phyloP scores from a whole-genome alignment of 2,888 invertebrate species.

The Eucera pruinosa region DNA sequence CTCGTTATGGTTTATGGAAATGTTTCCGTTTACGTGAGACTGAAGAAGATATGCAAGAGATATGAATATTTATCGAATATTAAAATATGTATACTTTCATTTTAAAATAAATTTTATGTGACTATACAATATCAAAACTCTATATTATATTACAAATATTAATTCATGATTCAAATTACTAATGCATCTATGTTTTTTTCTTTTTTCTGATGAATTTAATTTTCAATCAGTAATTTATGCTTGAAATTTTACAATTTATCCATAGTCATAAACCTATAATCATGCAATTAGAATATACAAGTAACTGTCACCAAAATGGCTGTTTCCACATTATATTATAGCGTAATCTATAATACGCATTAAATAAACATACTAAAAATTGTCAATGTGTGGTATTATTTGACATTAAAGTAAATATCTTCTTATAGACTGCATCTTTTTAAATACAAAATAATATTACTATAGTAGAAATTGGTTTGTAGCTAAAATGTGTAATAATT shows the following conservation, averaged over 20 bases:
- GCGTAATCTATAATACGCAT: slow-evolving; percentile 30
- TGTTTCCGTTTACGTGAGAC: slow-evolving; percentile 83
- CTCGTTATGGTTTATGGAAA: slow-evolving; percentile 88
- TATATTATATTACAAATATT: background rate
- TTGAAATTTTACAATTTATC: background rate
- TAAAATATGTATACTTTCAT: background rate
- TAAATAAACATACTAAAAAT: slow-evolving; percentile 21
- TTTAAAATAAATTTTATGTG: background rate
- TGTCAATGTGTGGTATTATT: background rate
- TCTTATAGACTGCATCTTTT: background rate
- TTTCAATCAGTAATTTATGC: background rate
- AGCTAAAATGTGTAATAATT: slow-evolving; percentile 32
- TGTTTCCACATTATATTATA: slow-evolving; percentile 34
- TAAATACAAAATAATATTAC: background rate
- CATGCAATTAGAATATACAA: background rate
- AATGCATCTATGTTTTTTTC: background rate
- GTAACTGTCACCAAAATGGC: slow-evolving; percentile 45
- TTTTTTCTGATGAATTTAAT: background rate
- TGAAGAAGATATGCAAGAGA: background rate
- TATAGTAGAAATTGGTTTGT: slow-evolving; percentile 16
- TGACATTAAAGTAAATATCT: slow-evolving; percentile 7
- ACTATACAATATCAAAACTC: slow-evolving; percentile 4
- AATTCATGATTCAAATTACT: background rate
- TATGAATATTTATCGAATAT: slow-evolving; percentile 7
- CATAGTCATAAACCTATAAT: too few relatives aligned